Conservation (phyloP, 2,888 invertebrate genomes). For the Drosophila bunnanda region DNA sequence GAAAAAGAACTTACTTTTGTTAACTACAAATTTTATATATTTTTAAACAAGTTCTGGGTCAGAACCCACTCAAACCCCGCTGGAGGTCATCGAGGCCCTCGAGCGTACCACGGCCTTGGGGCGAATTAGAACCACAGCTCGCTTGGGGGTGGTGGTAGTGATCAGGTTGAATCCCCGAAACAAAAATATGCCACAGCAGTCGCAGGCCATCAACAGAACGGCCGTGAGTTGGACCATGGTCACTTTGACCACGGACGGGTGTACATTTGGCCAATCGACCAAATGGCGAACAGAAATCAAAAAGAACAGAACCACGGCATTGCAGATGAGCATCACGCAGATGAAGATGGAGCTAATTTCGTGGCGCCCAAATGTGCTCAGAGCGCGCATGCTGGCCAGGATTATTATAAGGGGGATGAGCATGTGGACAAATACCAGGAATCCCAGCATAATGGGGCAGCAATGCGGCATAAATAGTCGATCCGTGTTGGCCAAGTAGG, state of each 20-base stretch:
- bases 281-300: constrained; percentile 93
- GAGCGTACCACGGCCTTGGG: neutral
- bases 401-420: constrained; percentile 91
- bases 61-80: neutral
- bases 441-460: constrained; percentile 94
- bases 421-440: constrained; percentile 93
- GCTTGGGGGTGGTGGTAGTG: neutral
- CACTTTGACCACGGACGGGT: constrained; percentile 84
- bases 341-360: constrained; percentile 86
- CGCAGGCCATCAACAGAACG: constrained; percentile 12
- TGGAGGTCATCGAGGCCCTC: neutral
- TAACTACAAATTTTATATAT: constrained; percentile 12
- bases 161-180: constrained; percentile 7
- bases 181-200: neutral
- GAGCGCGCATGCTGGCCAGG: constrained; percentile 70
- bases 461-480: constrained; percentile 95
- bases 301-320: constrained; percentile 93
- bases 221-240: constrained; percentile 1
- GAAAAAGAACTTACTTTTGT: neutral
- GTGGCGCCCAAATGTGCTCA: constrained; percentile 55
- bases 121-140: neutral
- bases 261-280: constrained; percentile 98
- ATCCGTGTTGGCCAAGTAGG: constrained; percentile 96
- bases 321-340: constrained; percentile 91
- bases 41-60: neutral